Base-by-base conservation (phyloP, 2,888 invertebrate genomes). In the Ochropleura plecta region DNA sequence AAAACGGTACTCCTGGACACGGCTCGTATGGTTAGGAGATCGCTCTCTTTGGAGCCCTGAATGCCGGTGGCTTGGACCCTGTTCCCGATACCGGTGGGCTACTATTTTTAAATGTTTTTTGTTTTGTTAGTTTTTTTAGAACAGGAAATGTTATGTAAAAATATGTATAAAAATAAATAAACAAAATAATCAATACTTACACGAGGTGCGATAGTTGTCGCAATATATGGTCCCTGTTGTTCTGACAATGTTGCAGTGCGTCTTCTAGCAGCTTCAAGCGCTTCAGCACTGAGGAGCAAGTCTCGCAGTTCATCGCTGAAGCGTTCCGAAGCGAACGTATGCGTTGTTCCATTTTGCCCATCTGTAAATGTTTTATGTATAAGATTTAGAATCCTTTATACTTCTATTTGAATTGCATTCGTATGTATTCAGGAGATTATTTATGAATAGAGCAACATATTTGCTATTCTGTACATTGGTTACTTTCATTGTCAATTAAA, bases 161-260 rank as follows among this genome's bases (percentile, higher is more conserved):
- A 30, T 30, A 30, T 30, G 30, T 30, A 30, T 30, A 1, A 30
- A 30, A 30, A 30, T 30, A 30, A 30, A 16, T 1, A 16, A 40
- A 40, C 30, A 59, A 16, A 9, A 59, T 16, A 0, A 8, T 0
- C 0, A 20, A 20, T 51, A 93, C 97, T 96, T 94, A 99, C 98
- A 98, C 98, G 97, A 98, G 97, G 91, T 97, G 97, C 85, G 98
- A 97, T 75, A 98, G 96, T 92, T 98, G 98, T 90, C 97, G 97
- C 84, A 98, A 94, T 90, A 98, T 97, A 71, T 96, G 96, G 83
- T 97, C 97, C 85, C 98, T 96, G 92, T 97, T 98, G 18, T 96
- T 94, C 78, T 97, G 94, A 80, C 98, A 96, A 79, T 96, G 95
- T 55, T 96, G 94, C 65, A 98, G 94, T 83, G 97, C 96, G 46